Base-by-base conservation (phyloP, 2,888 invertebrate species). In the Philaethria dido region DNA sequence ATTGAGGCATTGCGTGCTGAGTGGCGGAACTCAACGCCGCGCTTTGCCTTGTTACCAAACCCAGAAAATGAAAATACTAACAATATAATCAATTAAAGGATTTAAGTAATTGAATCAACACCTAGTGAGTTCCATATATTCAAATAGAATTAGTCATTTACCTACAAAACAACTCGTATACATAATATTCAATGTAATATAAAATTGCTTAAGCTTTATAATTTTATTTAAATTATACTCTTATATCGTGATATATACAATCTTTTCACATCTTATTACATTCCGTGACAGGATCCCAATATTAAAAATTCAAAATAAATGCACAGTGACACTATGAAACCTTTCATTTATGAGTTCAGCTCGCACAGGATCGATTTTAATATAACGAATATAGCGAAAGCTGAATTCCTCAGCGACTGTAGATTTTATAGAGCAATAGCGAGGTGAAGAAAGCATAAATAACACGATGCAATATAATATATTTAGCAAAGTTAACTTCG, bases 401-500 rank as follows among this genome's bases (percentile, higher is more conserved):
- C 52, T 60, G 36, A 64, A 64, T 42, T 68, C 47, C 45, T 45
- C 9, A 22, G 55, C 47, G 48, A 55, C 50, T 50, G 16, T 11
- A n/a, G 36, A 55, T 25, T 61, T 55, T 61, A 62, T 57, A 33
- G 16, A 64, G 48, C 42, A 50, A 57, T 48, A 42, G 14, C 16
- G 64, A 62, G 48, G 36, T 44, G 62, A 39, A 33, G 20, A 44
- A 57, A 57, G 11, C 47, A 59, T 69, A 69, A 65, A 69, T 69
- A 52, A 52, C 36, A 16, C 48, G 20, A 44, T 48, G 62, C 65
- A 65, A 55, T 55, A 60, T 62, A 69, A 62, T 69, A 62, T 66
- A 66, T 69, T 62, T 62, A 69, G 48, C 50, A 22, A 33, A 44
- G 55, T 48, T 55, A 52, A 54, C 59, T 52, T 62, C 16, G 16